Base-by-base conservation (phyloP, 2,888 invertebrate genomes). In the Orthosia gothica region DNA sequence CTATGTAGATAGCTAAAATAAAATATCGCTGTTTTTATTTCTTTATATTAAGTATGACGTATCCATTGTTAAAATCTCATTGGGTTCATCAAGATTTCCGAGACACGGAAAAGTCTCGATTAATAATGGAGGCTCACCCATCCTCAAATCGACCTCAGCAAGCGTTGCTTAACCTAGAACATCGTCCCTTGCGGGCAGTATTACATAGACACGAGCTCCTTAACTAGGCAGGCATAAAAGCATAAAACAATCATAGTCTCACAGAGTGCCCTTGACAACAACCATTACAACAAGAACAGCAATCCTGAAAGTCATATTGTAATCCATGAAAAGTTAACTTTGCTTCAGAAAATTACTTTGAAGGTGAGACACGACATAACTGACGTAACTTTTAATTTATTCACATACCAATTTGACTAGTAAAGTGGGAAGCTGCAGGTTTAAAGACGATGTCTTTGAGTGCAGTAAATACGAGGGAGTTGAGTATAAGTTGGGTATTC, bases 351-450 rank as follows among this genome's bases (percentile, higher is more conserved):
- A 93, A 93, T 93, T 92, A 90, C 85, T 73, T 64, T 13, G 63
- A 80, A 84, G 86, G 74, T 82, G 83, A 76, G 79, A 70, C 69
- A 40, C 40, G 40, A 40, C 40, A 9, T 40, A 9, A 40, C 40
- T 40, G 70, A 32, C 11, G 82, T 73, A 89, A 91, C 88, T 92
- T 93, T 92, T 92, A 94, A 94, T 93, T 92, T 92, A 94, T 94
- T 94, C 94, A 93, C 88, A 83, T 84, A 82, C 87, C 90, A 92
- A 94, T 94, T 93, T 93, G 92, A 93, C 93, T 94, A 89, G 87
- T 89, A 89, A 92, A 92, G 88, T 90, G 87, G 84, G 5, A 54
- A 26, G 57, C 23, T 57, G 40, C 62, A 55, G 16, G 69, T 18
- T 76, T 87, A 79, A 79, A 77, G 75, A 52, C 20, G 70, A 54